These are phyloP conservation scores for Centropristis striata DNA, from an alignment of 2,113 vertebrate species.

Conservation along the genomic window DNA sequence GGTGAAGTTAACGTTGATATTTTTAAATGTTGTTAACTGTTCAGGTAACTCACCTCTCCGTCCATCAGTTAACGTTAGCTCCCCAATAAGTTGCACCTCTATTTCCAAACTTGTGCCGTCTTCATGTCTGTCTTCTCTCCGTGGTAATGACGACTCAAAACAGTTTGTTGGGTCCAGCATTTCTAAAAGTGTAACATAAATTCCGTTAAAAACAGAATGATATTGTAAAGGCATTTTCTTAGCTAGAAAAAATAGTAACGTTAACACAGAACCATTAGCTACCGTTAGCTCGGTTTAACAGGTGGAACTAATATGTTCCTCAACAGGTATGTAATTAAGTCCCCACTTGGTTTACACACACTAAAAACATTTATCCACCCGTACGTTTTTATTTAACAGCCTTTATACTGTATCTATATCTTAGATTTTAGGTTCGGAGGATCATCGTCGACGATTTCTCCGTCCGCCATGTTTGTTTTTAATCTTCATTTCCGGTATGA, in stretches of 20 bases:
- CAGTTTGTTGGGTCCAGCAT: not conserved
- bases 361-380: too few relatives aligned
- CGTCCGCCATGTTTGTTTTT: constrained; percentile 2
- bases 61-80: not conserved
- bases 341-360: too few relatives aligned
- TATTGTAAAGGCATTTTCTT: not conserved
- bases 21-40: not conserved
- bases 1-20: too few relatives aligned
- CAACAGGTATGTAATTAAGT: not conserved
- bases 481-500: not conserved
- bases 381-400: too few relatives aligned
- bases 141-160: not conserved
- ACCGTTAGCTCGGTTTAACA: not conserved
- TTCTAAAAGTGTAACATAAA: not conserved
- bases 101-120: not conserved
- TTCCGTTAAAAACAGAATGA: not conserved
- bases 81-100: not conserved
- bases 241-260: too few relatives aligned
- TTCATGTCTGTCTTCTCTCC: not conserved
- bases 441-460: not conserved
- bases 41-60: not conserved
- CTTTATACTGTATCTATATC: too few relatives aligned
- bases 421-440: fast-evolving
- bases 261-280: too few relatives aligned
- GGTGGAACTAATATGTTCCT: not conserved